Evolutionary conservation across 2,797 vertebrate genomes (phyloP), one percentile per base, ranked within the genome.

Genomic region (Brotogeris chrysoptera): DNA sequence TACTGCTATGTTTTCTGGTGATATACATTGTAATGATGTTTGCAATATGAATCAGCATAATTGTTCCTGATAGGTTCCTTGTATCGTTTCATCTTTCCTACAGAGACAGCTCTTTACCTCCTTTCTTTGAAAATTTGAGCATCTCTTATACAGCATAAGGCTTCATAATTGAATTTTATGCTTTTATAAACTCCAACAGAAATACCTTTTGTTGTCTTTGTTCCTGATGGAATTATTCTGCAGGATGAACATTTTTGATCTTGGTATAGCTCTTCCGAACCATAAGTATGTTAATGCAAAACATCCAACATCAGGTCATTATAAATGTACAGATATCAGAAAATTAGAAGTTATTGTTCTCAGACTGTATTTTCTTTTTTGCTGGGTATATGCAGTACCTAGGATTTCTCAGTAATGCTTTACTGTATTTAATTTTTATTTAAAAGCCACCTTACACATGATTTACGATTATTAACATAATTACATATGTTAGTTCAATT

Each of bases 61-160:
- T 84, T 81, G n/a, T 61, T 95, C 41, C 76, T 88, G 85, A 60
- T 61, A 53, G 36, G 46, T 71, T 95, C 23, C 81, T 95, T 83
- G 39, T 86, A 91, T 73, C 57, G 25, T 92, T 95, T 94, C 95
- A 63, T 74, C 47, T 94, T 91, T 73, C 64, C 70, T 77, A 66
- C 25, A 91, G 32, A 89, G 39, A 70, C 46, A 74, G 65, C 36
- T 88, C 44, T 77, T 86, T 71, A 49, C 46, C 86, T 88, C 38
- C 85, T 92, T 73, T 21, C 39, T 83, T 69, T 57, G 44, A 59
- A 74, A 92, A 85, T 55, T 3, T 84, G 34, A 74, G 36, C 5
- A 0, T 81, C 74, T 82, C 52, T 80, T 72, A 57, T 14, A 36
- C 20, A 61, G 24, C 15, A 24, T 73, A 77, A 81, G 30, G 21